phyloP scores from a whole-genome alignment of 2,797 vertebrate genomes.

The Hyperoplus immaculatus region DNA sequence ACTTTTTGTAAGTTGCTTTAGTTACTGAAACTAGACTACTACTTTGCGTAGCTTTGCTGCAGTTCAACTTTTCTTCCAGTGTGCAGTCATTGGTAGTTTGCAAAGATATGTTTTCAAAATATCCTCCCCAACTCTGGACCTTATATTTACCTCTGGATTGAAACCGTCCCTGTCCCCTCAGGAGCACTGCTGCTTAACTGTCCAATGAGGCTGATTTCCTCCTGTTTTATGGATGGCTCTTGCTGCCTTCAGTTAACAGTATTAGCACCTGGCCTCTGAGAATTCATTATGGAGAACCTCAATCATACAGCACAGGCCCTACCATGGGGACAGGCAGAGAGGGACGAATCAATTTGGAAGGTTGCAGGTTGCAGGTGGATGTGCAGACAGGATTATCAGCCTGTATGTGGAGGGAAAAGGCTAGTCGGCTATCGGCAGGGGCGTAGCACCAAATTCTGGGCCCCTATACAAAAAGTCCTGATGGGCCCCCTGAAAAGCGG shows the following conservation, averaged over 20 bases:
- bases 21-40: too few relatives aligned
- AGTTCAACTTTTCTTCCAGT: too few relatives aligned
- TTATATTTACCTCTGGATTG: slow-evolving; percentile 50
- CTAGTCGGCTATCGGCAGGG: slow-evolving; percentile 25
- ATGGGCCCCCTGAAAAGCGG: too few relatives aligned
- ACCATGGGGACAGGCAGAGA: slow-evolving; percentile 64
- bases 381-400: slow-evolving; percentile 65
- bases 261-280: slow-evolving; percentile 63
- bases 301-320: slow-evolving; percentile 60
- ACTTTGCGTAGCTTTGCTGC: too few relatives aligned
- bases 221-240: slow-evolving; percentile 61
- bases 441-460: too few relatives aligned
- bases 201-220: slow-evolving; percentile 38
- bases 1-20: too few relatives aligned
- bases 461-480: too few relatives aligned
- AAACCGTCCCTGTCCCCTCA: slow-evolving; percentile 30
- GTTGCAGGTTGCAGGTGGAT: slow-evolving; percentile 21
- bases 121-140: background rate
- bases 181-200: slow-evolving; percentile 32
- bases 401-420: slow-evolving; percentile 28
- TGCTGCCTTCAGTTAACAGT: slow-evolving; percentile 51
- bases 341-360: slow-evolving; percentile 72
- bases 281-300: slow-evolving; percentile 75
- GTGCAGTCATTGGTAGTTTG: too few relatives aligned
- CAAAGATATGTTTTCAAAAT: too few relatives aligned